Evolutionary conservation across 2,113 vertebrate species (phyloP), one percentile per base, ranked within the genome.

Genomic region (Xenopus borealis): DNA sequence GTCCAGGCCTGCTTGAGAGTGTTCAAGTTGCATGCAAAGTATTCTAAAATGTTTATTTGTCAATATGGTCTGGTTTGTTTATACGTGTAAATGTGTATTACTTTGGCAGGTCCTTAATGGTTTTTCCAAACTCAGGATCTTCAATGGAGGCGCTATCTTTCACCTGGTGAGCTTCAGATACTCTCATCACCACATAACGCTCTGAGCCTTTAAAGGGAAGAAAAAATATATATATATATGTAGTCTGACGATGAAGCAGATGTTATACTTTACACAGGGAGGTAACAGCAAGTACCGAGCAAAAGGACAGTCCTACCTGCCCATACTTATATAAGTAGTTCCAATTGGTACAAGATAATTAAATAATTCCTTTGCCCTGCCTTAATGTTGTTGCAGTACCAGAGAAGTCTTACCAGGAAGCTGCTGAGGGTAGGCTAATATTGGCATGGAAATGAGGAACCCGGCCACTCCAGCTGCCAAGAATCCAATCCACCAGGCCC

Each of bases 401-500:
- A 40, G 6, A 9, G 33, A 9, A 40, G 33, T 6, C 33, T 50
- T 85, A 98, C 96, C 97, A 88, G 97, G 96, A 18, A 98, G 90
- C 72, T 95, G 94, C 2, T 86, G 91, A 0, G 97, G 97, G 79
- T 94, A 98, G 10, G 94, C 95, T 7, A 98, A 91, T 82, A 99
- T 95, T 64, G 96, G 96, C 74, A 98, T 66, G 0, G 94, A 90
- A 7, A 91, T 86, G 66, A 98, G 81, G 0, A 96, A 79, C 2
- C 94, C 88, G 0, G 93, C 91, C 0, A 87, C 94, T 18, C 94
- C 97, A 0, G 93, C 90, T 0, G 88, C 94, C 0, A 98, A 86
- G 83, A 99, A 98, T 17, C 97, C 96, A 0, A 96, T 90, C 97
- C 96, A 99, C 97, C 97, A 99, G 0, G 95, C 95, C 0, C 97